Evolutionary conservation across 92 coral and sea anemone species (phyloP), one percentile per base, ranked within the genome.

Genomic region (Scolanthus callimorphus): DNA sequence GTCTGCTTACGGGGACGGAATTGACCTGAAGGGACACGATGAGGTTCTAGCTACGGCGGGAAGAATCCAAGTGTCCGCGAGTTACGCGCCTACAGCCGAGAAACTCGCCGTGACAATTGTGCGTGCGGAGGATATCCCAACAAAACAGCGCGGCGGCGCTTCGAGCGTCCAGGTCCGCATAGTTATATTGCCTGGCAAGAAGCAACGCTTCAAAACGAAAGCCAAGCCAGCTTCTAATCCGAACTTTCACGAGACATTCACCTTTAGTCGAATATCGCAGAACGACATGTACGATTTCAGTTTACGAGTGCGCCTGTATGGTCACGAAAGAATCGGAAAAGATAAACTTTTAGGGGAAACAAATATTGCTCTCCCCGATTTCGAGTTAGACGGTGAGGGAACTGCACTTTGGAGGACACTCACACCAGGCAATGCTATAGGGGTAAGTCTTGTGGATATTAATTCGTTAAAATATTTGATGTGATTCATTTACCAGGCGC

Each of bases 11-110:
- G 98, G 98, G 1, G 96, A 88, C 43, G 85, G 85, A 15, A 63
- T 84, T 17, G 91, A 84, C 43, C 11, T 31, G 28, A 72, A 77
- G 19, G n/a, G n/a, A n/a, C n/a, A n/a, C n/a, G 97, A 90, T 21
- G 99, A 94, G 60, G 59, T 94, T 62, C 78, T 94, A 26, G 72
- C 97, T 39, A 89, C 78, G 29, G 99, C 99, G 41, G 99, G 99
- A 37, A 66, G 97, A 38, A 62, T 94, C 50, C 97, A 94, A 65
- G 83, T 94, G 27, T 94, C 97, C 2, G 97, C 99, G 47, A 89
- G 99, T 47, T 94, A 94, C 76, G 99, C 99, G 3, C 99, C 96
- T 8, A 94, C 99, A 44, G 91, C 99, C 11, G 89, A 94, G 63
- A 94, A 94, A 51, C 71, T 94, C 17, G 91, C 99, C 8, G 96